These are phyloP conservation scores for Geopemphigus sp. DNA, from an alignment of 1,140 invertebrate genomes.

Conservation along the genomic window DNA sequence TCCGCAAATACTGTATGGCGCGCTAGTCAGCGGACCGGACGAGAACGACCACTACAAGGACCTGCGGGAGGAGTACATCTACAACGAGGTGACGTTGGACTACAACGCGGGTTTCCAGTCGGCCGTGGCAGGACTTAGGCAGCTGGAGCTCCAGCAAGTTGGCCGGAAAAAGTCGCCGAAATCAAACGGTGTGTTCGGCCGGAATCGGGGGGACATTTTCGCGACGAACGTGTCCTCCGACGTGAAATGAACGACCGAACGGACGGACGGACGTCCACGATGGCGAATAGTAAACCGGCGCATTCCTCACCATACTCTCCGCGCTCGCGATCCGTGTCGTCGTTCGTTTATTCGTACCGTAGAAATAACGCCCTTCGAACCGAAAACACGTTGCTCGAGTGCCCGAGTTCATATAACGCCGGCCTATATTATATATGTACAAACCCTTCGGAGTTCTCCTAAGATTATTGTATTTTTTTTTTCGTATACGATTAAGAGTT, in stretches of 20 bases:
- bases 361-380: not conserved
- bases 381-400: not conserved
- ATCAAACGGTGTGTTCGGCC: not conserved
- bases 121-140: conserved; percentile 57
- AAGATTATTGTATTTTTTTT: too few species aligned
- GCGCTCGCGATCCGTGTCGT: too few species aligned
- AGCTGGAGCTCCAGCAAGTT: conserved; percentile 52
- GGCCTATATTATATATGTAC: not conserved
- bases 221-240: not conserved
- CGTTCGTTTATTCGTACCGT: too few species aligned
- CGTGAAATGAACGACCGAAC: not conserved
- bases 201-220: not conserved
- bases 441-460: too few species aligned
- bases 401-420: too few species aligned
- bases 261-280: too few species aligned
- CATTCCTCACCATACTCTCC: not conserved
- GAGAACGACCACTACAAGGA: conserved; percentile 60
- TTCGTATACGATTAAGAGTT: too few species aligned
- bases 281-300: too few species aligned
- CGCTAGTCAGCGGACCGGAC: conserved; percentile 62
- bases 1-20: conserved; percentile 61
- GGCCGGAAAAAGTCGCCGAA: not conserved
- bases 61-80: conserved; percentile 59
- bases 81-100: conserved; percentile 63
- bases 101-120: conserved; percentile 64